Evolutionary conservation across 2,888 invertebrate genomes (phyloP).

Genomic region (Conchocele bisecta): DNA sequence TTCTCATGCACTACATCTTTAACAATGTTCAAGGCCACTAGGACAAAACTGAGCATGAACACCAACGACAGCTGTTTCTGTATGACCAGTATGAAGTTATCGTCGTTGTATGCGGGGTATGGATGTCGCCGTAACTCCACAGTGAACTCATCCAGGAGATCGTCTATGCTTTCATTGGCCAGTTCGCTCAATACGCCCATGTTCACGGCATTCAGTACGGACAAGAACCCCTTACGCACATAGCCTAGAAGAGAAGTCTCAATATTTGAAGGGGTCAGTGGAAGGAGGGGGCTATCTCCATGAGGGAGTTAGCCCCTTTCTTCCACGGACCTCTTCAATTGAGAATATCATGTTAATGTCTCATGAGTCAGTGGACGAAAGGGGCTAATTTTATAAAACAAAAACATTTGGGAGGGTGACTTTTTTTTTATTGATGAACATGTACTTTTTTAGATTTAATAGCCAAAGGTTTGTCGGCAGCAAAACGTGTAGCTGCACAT

Average conservation of each 20-base stretch:
- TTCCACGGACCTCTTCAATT: too few relatives aligned
- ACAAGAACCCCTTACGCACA: slow-evolving; percentile 87
- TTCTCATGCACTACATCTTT: slow-evolving; percentile 90
- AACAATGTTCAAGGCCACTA: slow-evolving; percentile 90
- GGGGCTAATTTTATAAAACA: too few relatives aligned
- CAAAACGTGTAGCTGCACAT: too few relatives aligned
- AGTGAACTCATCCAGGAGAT: slow-evolving; percentile 82
- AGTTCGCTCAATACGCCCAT: slow-evolving; percentile 81
- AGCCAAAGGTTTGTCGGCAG: too few relatives aligned
- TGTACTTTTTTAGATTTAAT: too few relatives aligned
- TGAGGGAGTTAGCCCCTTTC: too few relatives aligned
- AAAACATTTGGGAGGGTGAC: too few relatives aligned
- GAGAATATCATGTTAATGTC: too few relatives aligned
- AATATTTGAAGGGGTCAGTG: too few relatives aligned
- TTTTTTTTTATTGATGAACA: too few relatives aligned
- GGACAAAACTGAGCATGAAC: slow-evolving; percentile 91
- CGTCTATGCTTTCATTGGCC: slow-evolving; percentile 22
- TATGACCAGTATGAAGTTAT: slow-evolving; percentile 87
- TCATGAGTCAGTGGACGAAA: too few relatives aligned
- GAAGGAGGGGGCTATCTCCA: too few relatives aligned
- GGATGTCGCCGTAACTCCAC: slow-evolving; percentile 87
- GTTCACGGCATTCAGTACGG: slow-evolving; percentile 86
- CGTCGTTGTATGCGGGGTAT: slow-evolving; percentile 88
- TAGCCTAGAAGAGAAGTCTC: slow-evolving; percentile 85
- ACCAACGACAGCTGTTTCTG: slow-evolving; percentile 89